phyloP scores from a whole-genome alignment of 2,113 vertebrate species.

The Coreoperca whiteheadi region DNA sequence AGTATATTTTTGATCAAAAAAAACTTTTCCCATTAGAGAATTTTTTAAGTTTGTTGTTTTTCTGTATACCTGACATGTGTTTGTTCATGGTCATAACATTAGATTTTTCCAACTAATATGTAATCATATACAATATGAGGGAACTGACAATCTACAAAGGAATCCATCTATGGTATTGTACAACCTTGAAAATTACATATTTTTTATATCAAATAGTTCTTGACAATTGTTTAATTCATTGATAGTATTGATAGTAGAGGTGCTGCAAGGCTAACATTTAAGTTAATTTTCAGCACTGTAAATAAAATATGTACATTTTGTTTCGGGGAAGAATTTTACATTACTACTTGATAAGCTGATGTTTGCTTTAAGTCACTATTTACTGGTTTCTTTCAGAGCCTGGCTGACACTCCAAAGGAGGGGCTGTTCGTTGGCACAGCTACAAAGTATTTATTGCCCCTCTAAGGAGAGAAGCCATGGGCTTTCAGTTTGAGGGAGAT shows the following conservation, averaged over 20 bases:
- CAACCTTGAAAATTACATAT: background rate
- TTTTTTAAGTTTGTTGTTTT: background rate
- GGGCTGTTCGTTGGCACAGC: constrained; percentile 68
- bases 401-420: constrained; percentile 58
- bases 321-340: constrained; percentile 7
- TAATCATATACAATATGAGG: background rate
- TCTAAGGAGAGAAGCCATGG: constrained; percentile 56
- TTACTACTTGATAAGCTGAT: constrained; percentile 30
- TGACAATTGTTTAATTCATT: background rate
- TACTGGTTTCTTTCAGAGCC: constrained; percentile 53
- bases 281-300: background rate
- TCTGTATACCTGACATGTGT: background rate
- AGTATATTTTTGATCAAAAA: background rate
- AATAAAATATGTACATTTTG: background rate
- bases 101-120: background rate
- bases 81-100: background rate
- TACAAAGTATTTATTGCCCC: constrained; percentile 72
- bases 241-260: background rate
- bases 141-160: background rate
- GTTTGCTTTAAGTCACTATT: constrained; percentile 57
- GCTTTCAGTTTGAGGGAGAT: constrained; percentile 41
- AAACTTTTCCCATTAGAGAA: background rate
- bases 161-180: background rate
- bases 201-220: background rate
- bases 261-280: background rate